Conservation (phyloP, 1,140 invertebrate species). For the Pantala flavescens region DNA sequence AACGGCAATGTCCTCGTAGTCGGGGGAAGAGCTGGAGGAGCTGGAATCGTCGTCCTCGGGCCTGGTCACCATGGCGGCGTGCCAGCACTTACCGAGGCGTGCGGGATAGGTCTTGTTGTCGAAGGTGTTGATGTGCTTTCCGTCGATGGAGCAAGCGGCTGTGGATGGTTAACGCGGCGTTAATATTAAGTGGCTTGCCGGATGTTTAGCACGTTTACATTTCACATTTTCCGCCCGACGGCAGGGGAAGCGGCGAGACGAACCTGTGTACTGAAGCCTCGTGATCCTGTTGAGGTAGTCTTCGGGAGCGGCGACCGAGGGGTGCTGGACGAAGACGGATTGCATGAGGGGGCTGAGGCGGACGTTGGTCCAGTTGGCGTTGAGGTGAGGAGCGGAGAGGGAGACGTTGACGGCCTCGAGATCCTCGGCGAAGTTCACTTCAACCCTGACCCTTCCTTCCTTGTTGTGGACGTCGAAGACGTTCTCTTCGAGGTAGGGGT, state of each 20-base stretch:
- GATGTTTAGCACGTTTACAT: too few species aligned
- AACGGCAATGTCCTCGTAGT: constrained; percentile 32
- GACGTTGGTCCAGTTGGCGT: constrained; percentile 34
- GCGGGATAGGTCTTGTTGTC: constrained; percentile 45
- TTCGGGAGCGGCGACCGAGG: constrained; percentile 31
- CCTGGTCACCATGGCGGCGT: constrained; percentile 45
- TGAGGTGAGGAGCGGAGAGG: constrained; percentile 33
- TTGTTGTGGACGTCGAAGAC: constrained; percentile 24
- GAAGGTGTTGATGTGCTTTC: constrained; percentile 44
- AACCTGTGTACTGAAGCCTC: constrained; percentile 34
- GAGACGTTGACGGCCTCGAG: constrained; percentile 34
- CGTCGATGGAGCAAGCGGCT: constrained; percentile 51
- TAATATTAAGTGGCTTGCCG: too few species aligned
- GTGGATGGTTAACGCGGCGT: constrained; percentile 27
- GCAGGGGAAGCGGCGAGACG: constrained; percentile 25
- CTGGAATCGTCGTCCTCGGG: constrained; percentile 28
- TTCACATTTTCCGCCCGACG: not conserved
- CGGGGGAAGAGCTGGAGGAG: constrained; percentile 21
- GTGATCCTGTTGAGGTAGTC: constrained; percentile 30
- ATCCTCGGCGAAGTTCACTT: constrained; percentile 32
- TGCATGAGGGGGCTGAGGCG: constrained; percentile 28
- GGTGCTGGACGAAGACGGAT: constrained; percentile 35
- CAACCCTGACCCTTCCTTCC: constrained; percentile 38
- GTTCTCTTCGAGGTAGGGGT: constrained; percentile 24
- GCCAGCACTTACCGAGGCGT: constrained; percentile 44